These are phyloP conservation scores for Spatulosminthurus flaviceps DNA, from an alignment of 2,888 invertebrate genomes.

Conservation along the genomic window DNA sequence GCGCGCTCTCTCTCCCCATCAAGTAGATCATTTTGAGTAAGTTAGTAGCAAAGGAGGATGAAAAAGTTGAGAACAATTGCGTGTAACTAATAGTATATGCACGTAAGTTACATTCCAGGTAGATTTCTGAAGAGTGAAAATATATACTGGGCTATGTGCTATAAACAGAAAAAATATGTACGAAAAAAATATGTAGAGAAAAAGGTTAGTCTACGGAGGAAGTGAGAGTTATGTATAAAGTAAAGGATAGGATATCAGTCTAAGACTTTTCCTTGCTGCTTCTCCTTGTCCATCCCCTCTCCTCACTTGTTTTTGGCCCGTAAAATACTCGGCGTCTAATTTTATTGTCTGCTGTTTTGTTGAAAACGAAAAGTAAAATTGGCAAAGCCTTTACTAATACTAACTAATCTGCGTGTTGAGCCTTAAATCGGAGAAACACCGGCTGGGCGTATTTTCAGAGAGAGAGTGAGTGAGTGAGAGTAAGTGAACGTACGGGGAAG, in stretches of 20 bases:
- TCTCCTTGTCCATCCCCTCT: no score
- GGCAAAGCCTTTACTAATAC: conserved; percentile 45
- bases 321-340: conserved; percentile 45
- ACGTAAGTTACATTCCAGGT: background rate
- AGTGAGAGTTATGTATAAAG: no score
- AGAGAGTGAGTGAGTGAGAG: conserved; percentile 26
- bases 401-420: conserved; percentile 48
- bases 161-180: no score
- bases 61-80: conserved; percentile 10
- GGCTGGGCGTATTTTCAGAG: conserved; percentile 37
- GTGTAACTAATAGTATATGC: conserved; percentile 2
- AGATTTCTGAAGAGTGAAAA: background rate
- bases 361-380: conserved; percentile 48
- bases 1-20: no score
- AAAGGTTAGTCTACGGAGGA: no score
- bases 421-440: conserved; percentile 46
- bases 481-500: conserved; percentile 30
- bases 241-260: no score
- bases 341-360: conserved; percentile 40
- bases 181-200: no score
- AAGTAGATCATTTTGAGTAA: conserved; percentile 3
- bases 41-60: background rate
- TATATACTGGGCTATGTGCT: no score
- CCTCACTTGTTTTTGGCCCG: background rate
- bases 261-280: no score